Base-by-base conservation (phyloP, 1,140 invertebrate species). In the Drosophila nannoptera region DNA sequence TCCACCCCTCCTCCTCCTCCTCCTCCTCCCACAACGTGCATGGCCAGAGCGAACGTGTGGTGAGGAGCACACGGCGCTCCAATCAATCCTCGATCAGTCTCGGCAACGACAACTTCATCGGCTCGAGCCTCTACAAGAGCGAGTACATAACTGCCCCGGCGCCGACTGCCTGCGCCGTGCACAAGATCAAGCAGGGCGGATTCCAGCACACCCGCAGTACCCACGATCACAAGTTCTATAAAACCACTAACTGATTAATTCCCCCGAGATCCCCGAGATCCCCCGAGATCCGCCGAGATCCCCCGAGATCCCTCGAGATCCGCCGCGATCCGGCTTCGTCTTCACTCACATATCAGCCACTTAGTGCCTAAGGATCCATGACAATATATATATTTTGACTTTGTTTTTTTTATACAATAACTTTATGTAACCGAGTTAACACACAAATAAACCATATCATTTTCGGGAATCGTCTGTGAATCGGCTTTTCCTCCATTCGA, bases 181-280 rank as follows among this genome's bases (percentile, higher is more conserved):
- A 94, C 31, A 90, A 95, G 11, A 91, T 96, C 7, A 94, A 96
- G 76, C 92, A 94, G 45, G 92, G 94, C 46, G 93, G 94, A 14
- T 96, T 95, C 87, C 94, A 94, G 87, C 95, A 96, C 76, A 95
- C 95, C 2, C 92, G 95, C 65, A 94, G 96, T 86, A 95, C 95
- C 0, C 93, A 92, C 48, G 93, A 94, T 81, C 95, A 96, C 83
- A 95, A 95, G 86, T 96, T 96, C 87, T 96, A 96, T 80, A 91
- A 94, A 86, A 92, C 94, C 46, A 91, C 91, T 90, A 88, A 88
- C 64, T 76, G 78, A 76, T 7, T 55, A 74, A 52, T 33, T 43
- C 22, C 22, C 22, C 22, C n/a, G n/a, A n/a, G n/a, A n/a, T n/a
- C n/a, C n/a, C n/a, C n/a, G n/a, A n/a, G n/a, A n/a, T n/a, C n/a